Percentiles rank a stretch among this genome's conserved stretches.
Evolutionary conservation across 2,113 vertebrate species (phyloP).

Genomic region (human (Homo sapiens)): DNA sequence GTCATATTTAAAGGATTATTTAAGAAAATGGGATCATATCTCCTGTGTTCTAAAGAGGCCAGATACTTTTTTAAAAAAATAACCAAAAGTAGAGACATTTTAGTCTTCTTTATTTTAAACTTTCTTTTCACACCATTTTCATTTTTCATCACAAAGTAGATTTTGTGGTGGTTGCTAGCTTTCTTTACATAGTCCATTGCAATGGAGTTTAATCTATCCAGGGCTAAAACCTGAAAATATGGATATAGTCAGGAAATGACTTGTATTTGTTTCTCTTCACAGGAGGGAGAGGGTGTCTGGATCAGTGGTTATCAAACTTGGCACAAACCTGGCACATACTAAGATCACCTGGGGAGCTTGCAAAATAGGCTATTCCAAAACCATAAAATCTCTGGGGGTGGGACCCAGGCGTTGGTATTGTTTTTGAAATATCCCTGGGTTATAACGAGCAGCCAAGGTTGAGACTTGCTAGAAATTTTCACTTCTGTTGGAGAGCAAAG

Average conservation of each 20-base stretch:
- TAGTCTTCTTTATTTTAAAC: background rate
- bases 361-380: background rate
- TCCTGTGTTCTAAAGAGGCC: background rate
- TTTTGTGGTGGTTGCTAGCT: conserved; percentile 17
- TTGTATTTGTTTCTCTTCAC: background rate
- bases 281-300: background rate
- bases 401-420: background rate
- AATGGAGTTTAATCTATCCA: background rate
- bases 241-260: background rate
- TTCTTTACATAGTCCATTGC: background rate
- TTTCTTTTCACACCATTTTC: background rate
- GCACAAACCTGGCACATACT: background rate
- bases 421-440: background rate
- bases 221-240: background rate
- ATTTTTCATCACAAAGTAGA: conserved; percentile 42
- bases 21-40: background rate
- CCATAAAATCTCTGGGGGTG: background rate
- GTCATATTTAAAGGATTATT: background rate
- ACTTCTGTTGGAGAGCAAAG: background rate
- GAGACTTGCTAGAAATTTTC: background rate
- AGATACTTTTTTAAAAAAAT: background rate
- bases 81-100: background rate
- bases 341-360: background rate
- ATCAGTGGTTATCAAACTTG: background rate
- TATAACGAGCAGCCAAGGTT: background rate